phyloP scores from a whole-genome alignment of 2,888 invertebrate species.

The Melipona beecheii region DNA sequence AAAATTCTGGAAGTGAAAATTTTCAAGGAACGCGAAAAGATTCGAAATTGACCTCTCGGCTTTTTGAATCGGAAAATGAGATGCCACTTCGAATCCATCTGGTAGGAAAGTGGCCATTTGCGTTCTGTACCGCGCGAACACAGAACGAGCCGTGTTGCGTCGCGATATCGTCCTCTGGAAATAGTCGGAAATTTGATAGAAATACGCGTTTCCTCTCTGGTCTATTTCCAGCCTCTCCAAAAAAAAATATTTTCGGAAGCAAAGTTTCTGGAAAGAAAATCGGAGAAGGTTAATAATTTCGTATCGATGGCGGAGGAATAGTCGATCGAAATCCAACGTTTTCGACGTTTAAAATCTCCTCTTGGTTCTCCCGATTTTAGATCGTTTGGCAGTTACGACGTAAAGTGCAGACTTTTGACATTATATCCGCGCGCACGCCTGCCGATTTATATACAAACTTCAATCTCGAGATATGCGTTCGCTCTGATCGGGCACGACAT shows the following conservation, averaged over 20 bases:
- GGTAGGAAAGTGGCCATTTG: conserved; percentile 42
- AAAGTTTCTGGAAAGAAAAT: neutral
- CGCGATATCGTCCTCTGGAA: conserved; percentile 5
- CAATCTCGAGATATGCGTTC: conserved; percentile 26
- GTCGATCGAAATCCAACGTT: neutral
- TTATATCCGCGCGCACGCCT: conserved; percentile 24
- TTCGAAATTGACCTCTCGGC: neutral
- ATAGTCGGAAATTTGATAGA: neutral
- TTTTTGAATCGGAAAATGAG: conserved; percentile 29
- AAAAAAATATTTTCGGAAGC: neutral
- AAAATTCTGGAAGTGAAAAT: conserved; percentile 33
- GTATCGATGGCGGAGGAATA: neutral
- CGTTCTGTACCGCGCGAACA: conserved; percentile 23
- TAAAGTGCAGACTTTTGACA: conserved; percentile 18
- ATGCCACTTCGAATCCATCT: conserved; percentile 50
- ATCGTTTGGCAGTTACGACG: neutral
- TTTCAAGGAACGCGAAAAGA: neutral
- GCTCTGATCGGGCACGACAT: conserved; percentile 58
- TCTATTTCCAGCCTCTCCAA: neutral
- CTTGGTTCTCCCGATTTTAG: conserved; percentile 4
- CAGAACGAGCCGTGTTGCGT: conserved; percentile 21
- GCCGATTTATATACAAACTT: conserved; percentile 50
- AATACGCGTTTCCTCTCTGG: neutral
- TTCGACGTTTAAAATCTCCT: neutral
- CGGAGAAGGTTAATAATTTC: neutral